Percentiles rank a stretch among this genome's conserved stretches.
Conservation (phyloP, 2,113 vertebrate species). For the Megaceryle maxima region DNA sequence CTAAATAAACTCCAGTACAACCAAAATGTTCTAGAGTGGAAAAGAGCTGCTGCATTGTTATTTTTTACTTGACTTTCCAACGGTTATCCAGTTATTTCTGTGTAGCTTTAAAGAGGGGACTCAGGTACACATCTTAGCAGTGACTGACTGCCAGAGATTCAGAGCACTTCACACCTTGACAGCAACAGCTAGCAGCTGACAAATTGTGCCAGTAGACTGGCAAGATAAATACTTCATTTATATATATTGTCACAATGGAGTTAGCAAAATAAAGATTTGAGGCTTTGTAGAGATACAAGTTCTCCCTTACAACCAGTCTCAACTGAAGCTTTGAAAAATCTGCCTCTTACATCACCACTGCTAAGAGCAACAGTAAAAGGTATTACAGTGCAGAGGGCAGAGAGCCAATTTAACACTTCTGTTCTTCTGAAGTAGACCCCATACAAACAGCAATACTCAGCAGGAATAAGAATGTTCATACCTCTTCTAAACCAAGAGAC, state of each 20-base stretch:
- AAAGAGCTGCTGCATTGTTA: not conserved
- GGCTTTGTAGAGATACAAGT: not conserved
- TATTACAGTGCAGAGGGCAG: not conserved
- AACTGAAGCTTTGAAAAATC: not conserved
- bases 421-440: not conserved
- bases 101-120: not conserved
- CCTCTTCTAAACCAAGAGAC: not conserved
- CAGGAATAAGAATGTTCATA: not conserved
- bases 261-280: not conserved
- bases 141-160: not conserved
- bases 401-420: not conserved
- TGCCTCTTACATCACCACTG: not conserved
- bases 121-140: accelerated
- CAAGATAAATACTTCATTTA: not conserved
- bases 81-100: not conserved
- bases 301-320: not conserved
- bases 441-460: not conserved
- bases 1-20: not conserved
- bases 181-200: not conserved
- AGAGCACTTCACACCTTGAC: not conserved
- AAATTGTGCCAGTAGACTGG: not conserved
- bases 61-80: not conserved
- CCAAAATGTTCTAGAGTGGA: not conserved
- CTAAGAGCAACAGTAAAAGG: not conserved
- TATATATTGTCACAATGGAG: not conserved